A percentile compares a stretch with the other conserved stretches of the same genome.
Evolutionary conservation across 2,113 vertebrate species (phyloP).

Genomic region (Callorhinus ursinus): DNA sequence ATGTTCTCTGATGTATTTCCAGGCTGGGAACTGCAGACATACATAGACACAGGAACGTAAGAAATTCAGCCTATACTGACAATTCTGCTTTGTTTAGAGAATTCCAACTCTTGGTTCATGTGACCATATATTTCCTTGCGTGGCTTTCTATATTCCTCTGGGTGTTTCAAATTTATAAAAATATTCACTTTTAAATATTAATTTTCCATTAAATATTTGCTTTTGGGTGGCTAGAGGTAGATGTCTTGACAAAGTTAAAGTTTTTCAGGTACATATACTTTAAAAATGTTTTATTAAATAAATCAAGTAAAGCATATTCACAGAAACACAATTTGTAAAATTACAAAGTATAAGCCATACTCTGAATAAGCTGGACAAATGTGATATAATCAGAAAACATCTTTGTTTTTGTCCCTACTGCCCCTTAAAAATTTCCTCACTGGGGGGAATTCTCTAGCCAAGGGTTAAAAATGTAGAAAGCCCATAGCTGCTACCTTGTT

Average conservation of each 20-base stretch:
- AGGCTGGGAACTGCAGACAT: not conserved
- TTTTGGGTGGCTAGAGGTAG: not conserved
- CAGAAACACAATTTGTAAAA: not conserved
- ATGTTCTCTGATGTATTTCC: not conserved
- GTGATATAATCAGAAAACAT: not conserved
- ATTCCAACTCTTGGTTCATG: not conserved
- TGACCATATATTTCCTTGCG: not conserved
- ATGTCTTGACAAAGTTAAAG: not conserved
- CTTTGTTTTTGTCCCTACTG: not conserved
- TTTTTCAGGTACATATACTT: not conserved
- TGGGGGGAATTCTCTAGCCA: not conserved
- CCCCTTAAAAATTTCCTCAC: not conserved
- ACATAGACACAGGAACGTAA: not conserved
- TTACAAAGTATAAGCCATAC: not conserved
- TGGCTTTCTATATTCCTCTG: not conserved
- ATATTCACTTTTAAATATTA: slow-evolving; percentile 41
- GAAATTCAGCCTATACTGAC: not conserved
- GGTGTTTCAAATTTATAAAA: not conserved
- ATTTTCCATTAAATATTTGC: slow-evolving; percentile 38
- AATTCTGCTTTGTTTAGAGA: not conserved
- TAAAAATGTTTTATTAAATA: not conserved
- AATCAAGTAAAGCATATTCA: not conserved
- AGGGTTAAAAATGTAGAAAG: not conserved
- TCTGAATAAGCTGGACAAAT: not conserved
- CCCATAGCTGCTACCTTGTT: not conserved